Evolutionary conservation across 2,888 invertebrate genomes (phyloP), one percentile per base, ranked within the genome.

Genomic region (Ectemnius lituratus): DNA sequence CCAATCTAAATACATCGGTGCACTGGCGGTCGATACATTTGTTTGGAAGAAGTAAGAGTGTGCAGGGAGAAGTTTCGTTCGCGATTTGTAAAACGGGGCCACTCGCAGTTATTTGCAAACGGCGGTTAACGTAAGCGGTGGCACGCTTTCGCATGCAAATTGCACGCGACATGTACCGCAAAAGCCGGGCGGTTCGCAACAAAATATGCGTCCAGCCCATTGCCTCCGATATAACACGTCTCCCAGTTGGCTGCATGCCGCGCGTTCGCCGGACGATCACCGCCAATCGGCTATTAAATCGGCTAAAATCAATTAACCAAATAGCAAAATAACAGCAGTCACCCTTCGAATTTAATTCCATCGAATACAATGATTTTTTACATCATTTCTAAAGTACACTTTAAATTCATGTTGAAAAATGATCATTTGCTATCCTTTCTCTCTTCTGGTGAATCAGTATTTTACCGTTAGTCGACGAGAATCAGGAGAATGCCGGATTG

Each of bases 91-190:
- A 81, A 37, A 81, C 70, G 79, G 70, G 81, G 81, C 71, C 81
- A 65, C 70, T 70, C 74, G 65, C 72, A 69, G 74, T 80, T 79
- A 79, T 79, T 80, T 79, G 81, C 71, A 81, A 81, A 81, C 75
- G 79, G 46, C 71, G 75, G 64, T 72, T 77, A 80, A 81, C 79
- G 75, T 69, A 69, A 80, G 70, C 73, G 68, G 62, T 69, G 69
- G 66, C 76, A 75, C 52, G 79, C 74, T 81, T 81, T 81, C 81
- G 73, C 67, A 81, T 81, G 81, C 65, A 81, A 81, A 81, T 81
- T 57, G 68, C 75, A 71, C 8, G 52, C 45, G 77, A 75, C 73
- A 79, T 71, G 72, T 70, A 67, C 79, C 76, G 76, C 65, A 75
- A 81, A 81, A 81, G 73, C 75, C 79, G 76, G 57, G 18, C 46